Evolutionary conservation across 1,140 invertebrate species (phyloP), one percentile per base, ranked within the genome.

Genomic region (Calliopsis andreniformis): DNA sequence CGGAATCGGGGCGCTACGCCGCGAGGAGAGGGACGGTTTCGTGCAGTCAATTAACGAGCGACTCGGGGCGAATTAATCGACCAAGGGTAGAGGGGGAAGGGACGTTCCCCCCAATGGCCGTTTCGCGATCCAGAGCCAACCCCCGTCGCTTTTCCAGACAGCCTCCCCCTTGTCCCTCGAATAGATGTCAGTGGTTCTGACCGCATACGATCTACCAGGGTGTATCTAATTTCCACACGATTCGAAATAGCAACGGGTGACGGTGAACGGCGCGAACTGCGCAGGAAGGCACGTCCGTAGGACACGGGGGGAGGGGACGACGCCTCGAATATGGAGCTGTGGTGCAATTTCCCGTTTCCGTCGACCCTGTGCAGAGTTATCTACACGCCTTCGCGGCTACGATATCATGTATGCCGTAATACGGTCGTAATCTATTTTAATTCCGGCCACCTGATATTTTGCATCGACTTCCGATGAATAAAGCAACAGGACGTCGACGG

Each of bases 401-500:
- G n/a, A 56, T 55, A 73, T 64, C 61, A 53, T 32, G n/a, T 66
- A 63, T 66, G 61, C 30, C 47, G 49, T 67, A 67, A 67, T 55
- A 67, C 64, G 64, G 64, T 55, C 64, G 64, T 68, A 68, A 68
- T 68, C 16, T 68, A 68, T 68, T 68, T 68, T 68, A 68, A 68
- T 68, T 55, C 64, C 51, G 64, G 35, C 64, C 64, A 68, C 64
- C 51, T 68, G 64, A 68, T 68, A 68, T 68, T 55, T 42, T 68
- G 49, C 51, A 55, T 42, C 64, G 49, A 53, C 45, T 2, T 28
- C 51, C 35, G 64, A 42, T 70, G 53, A 70, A 70, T 58, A 70
- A 70, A 70, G 49, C 43, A 70, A 45, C 28, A 55, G n/a, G 20
- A 12, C 28, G 43, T 10, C 4, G 47, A 25, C 53, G 39, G 18